phyloP scores from a whole-genome alignment of 92 coral and sea anemone species.

The Parazoanthus swiftii region DNA sequence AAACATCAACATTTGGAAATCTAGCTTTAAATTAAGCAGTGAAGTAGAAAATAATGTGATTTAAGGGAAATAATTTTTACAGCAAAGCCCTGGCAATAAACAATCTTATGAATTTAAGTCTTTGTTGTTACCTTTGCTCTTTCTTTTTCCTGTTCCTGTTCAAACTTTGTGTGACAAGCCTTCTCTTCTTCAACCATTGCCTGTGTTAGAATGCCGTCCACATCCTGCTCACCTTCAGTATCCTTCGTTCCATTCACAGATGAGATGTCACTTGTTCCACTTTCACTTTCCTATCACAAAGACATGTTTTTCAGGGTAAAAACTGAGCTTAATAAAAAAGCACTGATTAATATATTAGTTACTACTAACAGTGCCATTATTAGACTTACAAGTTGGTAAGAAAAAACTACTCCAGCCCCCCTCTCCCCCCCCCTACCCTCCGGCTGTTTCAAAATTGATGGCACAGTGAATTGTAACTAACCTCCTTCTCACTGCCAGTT shows the following conservation, averaged over 20 bases:
- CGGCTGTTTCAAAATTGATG: neutral
- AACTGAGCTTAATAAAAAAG: neutral
- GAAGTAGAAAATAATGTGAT: too few relatives aligned
- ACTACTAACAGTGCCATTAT: too few relatives aligned
- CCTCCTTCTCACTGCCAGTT: neutral
- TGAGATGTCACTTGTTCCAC: too few relatives aligned
- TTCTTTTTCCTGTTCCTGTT: conserved; percentile 21
- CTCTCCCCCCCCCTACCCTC: too few relatives aligned
- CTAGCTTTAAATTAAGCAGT: too few relatives aligned
- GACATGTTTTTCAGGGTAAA: too few relatives aligned
- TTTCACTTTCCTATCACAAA: neutral
- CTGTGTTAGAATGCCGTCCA: conserved; percentile 45
- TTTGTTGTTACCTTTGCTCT: conserved; percentile 18
- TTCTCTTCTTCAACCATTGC: conserved; percentile 75
- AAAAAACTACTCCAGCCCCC: neutral
- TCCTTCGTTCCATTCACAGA: neutral
- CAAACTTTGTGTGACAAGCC: conserved; percentile 48
- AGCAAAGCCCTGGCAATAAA: neutral
- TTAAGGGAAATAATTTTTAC: too few relatives aligned
- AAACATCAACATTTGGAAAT: too few relatives aligned
- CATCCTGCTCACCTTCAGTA: neutral
- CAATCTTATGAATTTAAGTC: neutral
- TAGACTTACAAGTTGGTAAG: too few relatives aligned
- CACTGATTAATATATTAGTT: neutral
- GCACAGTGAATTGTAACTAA: neutral